Evolutionary conservation across 92 coral and sea anemone species (phyloP).

Genomic region (Metridium senile): DNA sequence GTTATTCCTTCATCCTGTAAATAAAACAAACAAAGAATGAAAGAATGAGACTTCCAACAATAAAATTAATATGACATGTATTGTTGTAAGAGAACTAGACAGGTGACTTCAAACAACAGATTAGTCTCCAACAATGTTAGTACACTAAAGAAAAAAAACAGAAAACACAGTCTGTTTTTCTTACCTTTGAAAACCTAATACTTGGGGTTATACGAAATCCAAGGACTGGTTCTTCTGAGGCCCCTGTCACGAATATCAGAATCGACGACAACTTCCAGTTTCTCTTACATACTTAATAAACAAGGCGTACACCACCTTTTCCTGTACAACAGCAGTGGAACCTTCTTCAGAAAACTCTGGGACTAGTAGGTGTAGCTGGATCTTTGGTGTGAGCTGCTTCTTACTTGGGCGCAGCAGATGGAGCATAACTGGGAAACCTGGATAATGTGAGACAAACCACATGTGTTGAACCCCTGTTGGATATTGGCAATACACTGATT

Average conservation of each 20-base stretch:
- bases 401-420: conserved; percentile 53
- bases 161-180: not conserved
- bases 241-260: conserved; percentile 63
- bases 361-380: conserved; percentile 35
- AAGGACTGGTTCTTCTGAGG: conserved; percentile 70
- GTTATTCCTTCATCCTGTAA: conserved; percentile 17
- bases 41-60: not conserved
- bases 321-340: conserved; percentile 44
- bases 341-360: conserved; percentile 64
- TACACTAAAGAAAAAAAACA: no score
- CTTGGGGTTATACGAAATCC: conserved; percentile 57
- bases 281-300: conserved; percentile 68
- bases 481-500: conserved; percentile 37
- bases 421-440: conserved; percentile 46
- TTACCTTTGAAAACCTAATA: conserved; percentile 26
- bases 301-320: conserved; percentile 54
- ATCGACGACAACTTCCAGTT: conserved; percentile 63
- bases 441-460: conserved; percentile 40
- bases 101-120: no score
- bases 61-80: not conserved
- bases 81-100: no score
- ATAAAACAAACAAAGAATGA: conserved; percentile 16
- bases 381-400: conserved; percentile 37
- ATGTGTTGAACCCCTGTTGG: conserved; percentile 39
- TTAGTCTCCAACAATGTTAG: no score